phyloP scores from a whole-genome alignment of 2,797 vertebrate species.

The Macropus fuliginosus region DNA sequence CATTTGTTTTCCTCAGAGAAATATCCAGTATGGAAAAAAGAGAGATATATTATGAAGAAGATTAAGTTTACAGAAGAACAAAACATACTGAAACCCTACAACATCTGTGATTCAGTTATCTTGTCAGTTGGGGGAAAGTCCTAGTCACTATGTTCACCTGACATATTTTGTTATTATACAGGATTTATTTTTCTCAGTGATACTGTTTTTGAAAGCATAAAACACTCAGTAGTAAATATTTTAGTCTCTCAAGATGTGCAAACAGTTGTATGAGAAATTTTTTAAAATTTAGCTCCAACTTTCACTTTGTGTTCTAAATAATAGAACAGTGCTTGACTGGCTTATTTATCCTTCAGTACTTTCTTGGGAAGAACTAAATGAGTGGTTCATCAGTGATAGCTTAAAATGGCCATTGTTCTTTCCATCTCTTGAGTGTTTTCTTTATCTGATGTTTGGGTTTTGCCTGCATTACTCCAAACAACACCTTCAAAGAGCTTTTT shows the following conservation, averaged over 20 bases:
- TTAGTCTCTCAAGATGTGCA: constrained; percentile 78
- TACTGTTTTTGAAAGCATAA: constrained; percentile 75
- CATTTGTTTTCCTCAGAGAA: background rate
- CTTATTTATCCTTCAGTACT: constrained; percentile 78
- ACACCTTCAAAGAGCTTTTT: constrained; percentile 73
- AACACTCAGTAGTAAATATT: constrained; percentile 76
- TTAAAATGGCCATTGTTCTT: constrained; percentile 77
- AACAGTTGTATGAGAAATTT: constrained; percentile 48
- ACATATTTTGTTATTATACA: constrained; percentile 51
- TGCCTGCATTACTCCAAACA: constrained; percentile 70
- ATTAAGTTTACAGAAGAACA: constrained; percentile 60
- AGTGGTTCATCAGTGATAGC: constrained; percentile 73
- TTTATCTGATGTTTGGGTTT: constrained; percentile 48
- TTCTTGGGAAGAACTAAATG: constrained; percentile 63
- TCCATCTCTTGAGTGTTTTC: constrained; percentile 77
- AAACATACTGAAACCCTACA: constrained; percentile 65
- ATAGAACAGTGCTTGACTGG: constrained; percentile 78
- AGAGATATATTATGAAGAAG: constrained; percentile 52
- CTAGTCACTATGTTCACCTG: constrained; percentile 76
- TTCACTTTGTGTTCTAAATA: constrained; percentile 79
- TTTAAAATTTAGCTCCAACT: background rate
- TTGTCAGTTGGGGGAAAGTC: constrained; percentile 61
- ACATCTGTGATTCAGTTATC: constrained; percentile 49
- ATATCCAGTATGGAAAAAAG: constrained; percentile 18
- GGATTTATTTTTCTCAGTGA: constrained; percentile 54